These are phyloP conservation scores for Eulemur mongoz DNA, from an alignment of 2,797 vertebrate species.

Conservation along the genomic window DNA sequence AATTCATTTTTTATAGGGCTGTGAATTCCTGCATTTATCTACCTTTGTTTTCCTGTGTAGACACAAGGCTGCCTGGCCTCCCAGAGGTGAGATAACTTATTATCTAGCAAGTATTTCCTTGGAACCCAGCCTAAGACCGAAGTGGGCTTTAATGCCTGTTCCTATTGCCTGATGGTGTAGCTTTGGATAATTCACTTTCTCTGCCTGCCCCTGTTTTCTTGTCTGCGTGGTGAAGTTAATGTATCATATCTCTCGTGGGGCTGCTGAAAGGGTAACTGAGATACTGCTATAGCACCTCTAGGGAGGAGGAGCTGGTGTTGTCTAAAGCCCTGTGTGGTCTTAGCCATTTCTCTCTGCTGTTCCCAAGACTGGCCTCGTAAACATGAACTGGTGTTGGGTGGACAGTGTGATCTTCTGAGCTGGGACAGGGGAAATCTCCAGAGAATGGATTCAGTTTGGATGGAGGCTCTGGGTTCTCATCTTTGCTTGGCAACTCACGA, in stretches of 20 bases:
- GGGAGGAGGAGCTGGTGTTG: not conserved
- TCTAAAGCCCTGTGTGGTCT: not conserved
- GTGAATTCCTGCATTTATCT: slow-evolving; percentile 83
- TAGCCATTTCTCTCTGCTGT: not conserved
- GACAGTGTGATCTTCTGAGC: not conserved
- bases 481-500: not conserved
- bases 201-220: not conserved
- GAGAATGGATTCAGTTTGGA: not conserved
- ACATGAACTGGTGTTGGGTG: not conserved
- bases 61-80: slow-evolving; percentile 64
- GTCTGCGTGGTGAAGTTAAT: not conserved
- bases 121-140: not conserved
- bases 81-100: slow-evolving; percentile 58
- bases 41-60: slow-evolving; percentile 76
- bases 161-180: not conserved
- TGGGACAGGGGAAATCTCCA: not conserved
- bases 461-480: not conserved
- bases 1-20: slow-evolving; percentile 84
- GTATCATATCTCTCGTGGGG: not conserved
- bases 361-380: not conserved
- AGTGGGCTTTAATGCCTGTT: not conserved
- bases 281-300: accelerated
- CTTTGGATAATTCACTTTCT: not conserved
- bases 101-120: slow-evolving; percentile 53
- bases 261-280: not conserved